Evolutionary conservation across 92 coral and sea anemone genomes (phyloP).

Genomic region (Metridium senile): DNA sequence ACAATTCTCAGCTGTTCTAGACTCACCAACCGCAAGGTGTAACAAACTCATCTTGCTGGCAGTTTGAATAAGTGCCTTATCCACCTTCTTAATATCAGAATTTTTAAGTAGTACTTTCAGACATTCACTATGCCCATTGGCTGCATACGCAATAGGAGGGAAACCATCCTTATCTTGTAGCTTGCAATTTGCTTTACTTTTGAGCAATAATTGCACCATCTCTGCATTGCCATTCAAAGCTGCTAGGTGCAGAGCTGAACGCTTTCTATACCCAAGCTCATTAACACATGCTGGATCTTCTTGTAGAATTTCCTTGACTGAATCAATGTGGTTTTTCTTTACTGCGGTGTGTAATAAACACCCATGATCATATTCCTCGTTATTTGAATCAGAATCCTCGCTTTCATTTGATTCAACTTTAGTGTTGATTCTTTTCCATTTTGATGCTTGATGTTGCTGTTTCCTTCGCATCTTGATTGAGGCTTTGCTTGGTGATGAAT

Average conservation of each 20-base stretch:
- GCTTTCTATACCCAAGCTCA: conserved; percentile 68
- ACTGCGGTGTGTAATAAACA: conserved; percentile 59
- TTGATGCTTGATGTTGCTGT: conserved; percentile 20
- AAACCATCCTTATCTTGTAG: conserved; percentile 70
- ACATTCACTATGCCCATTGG: conserved; percentile 81
- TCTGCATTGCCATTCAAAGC: conserved; percentile 64
- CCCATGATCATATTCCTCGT: conserved; percentile 23
- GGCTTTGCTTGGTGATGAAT: conserved; percentile 2
- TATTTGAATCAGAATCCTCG: conserved; percentile 46
- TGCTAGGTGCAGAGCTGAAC: conserved; percentile 82
- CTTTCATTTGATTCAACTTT: conserved; percentile 66
- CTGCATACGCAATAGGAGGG: conserved; percentile 84
- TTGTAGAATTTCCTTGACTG: conserved; percentile 39
- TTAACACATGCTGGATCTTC: conserved; percentile 52
- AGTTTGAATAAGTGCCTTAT: conserved; percentile 42
- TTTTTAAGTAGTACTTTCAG: conserved; percentile 55
- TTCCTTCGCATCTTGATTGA: conserved; percentile 11
- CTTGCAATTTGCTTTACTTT: conserved; percentile 63
- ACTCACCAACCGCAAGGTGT: conserved; percentile 75
- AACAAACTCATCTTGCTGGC: conserved; percentile 61
- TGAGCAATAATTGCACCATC: conserved; percentile 66
- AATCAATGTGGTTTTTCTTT: conserved; percentile 49
- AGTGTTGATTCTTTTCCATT: conserved; percentile 69
- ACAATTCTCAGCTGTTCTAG: conserved; percentile 50
- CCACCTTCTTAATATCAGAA: conserved; percentile 46